Conservation (phyloP, 1,140 invertebrate genomes). For the Heliconius nattereri region DNA sequence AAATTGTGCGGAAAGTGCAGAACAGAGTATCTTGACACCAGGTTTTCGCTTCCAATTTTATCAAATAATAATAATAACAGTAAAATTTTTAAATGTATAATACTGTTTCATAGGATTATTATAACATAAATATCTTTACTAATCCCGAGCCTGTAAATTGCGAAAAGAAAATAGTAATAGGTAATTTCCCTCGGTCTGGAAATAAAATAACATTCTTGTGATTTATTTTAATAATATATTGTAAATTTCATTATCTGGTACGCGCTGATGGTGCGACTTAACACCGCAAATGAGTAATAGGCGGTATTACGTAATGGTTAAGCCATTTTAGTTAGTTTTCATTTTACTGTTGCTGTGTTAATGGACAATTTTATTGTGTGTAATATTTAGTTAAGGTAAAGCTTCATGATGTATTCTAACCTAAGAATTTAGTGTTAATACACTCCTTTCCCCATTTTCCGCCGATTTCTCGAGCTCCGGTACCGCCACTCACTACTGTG, state of each 20-base stretch:
- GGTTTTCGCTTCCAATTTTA: not conserved
- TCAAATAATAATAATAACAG: not conserved
- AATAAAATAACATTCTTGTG: not conserved
- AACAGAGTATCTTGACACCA: too few species aligned
- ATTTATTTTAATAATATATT: constrained; percentile 16
- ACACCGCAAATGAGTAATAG: not conserved
- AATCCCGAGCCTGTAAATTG: not conserved
- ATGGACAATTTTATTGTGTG: not conserved
- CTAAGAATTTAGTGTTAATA: too few species aligned
- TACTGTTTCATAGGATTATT: too few species aligned
- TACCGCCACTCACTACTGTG: too few species aligned
- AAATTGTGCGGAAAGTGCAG: too few species aligned
- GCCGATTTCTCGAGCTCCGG: too few species aligned
- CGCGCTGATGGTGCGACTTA: not conserved
- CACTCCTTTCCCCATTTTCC: too few species aligned
- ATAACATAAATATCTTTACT: not conserved
- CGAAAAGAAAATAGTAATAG: not conserved
- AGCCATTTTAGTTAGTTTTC: constrained; percentile 7
- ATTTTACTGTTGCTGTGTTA: not conserved
- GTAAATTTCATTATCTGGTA: constrained; percentile 6
- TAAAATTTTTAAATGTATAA: not conserved
- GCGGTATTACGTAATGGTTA: not conserved
- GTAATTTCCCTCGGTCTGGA: not conserved
- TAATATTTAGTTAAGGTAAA: too few species aligned
- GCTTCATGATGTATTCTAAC: too few species aligned